Evolutionary conservation across 1,140 invertebrate species (phyloP).

Genomic region (Bombus sylvicola): DNA sequence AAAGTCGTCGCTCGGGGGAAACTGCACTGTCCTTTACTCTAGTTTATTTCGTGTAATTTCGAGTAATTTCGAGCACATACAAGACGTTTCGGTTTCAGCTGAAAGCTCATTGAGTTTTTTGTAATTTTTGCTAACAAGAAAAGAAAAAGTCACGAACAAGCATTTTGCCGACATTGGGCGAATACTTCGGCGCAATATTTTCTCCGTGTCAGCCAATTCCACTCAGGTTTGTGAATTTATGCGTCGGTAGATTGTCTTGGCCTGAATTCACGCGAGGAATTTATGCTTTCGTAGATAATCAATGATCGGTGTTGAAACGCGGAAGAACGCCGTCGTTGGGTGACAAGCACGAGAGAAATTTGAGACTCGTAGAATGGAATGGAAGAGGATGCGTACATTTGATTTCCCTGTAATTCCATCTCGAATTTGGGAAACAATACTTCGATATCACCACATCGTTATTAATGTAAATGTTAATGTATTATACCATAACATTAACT

Average conservation of each 20-base stretch:
- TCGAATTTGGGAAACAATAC: not conserved
- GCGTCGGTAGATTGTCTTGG: conserved; percentile 57
- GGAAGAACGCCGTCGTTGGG: conserved; percentile 1
- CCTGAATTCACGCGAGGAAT: conserved; percentile 54
- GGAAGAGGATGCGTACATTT: not conserved
- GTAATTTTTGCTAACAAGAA: not conserved
- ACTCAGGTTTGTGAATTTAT: conserved; percentile 46
- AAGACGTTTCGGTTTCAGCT: no score
- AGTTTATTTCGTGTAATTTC: not conserved
- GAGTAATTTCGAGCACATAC: no score
- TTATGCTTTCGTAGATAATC: conserved; percentile 57
- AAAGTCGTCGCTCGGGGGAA: not conserved
- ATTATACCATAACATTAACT: no score
- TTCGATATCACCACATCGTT: not conserved
- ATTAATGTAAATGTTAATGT: no score
- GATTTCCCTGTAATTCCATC: not conserved
- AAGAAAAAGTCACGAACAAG: no score
- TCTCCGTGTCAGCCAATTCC: conserved; percentile 35
- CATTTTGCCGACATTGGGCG: no score
- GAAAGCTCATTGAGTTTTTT: not conserved
- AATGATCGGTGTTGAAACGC: conserved; percentile 25
- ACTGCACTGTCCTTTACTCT: not conserved
- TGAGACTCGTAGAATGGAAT: not conserved
- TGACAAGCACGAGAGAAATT: conserved; percentile 20
- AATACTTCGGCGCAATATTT: conserved; percentile 39